Base-by-base conservation (phyloP, 2,888 invertebrate species). In the Gryllus longicercus region DNA sequence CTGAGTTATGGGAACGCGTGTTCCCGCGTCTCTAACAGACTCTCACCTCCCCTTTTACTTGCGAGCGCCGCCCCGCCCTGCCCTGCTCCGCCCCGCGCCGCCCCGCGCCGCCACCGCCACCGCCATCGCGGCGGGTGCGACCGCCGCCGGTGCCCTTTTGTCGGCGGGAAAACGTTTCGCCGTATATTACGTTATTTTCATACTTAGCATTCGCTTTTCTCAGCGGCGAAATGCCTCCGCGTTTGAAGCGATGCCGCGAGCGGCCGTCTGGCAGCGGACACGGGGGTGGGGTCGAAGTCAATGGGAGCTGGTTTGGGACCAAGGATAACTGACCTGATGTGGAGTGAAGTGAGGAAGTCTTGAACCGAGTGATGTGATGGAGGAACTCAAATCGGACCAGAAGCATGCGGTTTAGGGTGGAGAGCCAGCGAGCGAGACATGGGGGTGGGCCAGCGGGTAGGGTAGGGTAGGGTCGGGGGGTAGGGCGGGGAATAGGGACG, bases 131-230 rank as follows among this genome's bases (percentile, higher is more conserved):
- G 63, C 63, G 63, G 8, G n/a, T 10, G 63, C 63, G 63, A 63
- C 63, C 63, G 63, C 63, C n/a, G 63, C 14, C 16, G n/a, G 16
- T n/a, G 63, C 63, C 63, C 63, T 63, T 63, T 63, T 63, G 63
- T 63, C n/a, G 14, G 11, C 10, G 8, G 63, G 63, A n/a, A 63
- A 63, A 63, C 8, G 63, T 63, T 63, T 14, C 14, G 63, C 12
- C 63, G 63, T 63, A 63, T 63, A 63, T 63, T 63, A 63, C 63
- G 63, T 63, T 63, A 63, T 63, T 63, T 63, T 63, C 63, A 63
- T 63, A 63, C n/a, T 63, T 63, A 63, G 63, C 14, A 63, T 63
- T 63, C 63, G 63, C 63, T 63, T 63, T 14, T 63, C 38, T 38
- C 38, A 0, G 63, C 38, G 63, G 16, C n/a, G 63, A n/a, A 63